Evolutionary conservation across 2,113 vertebrate genomes (phyloP).

Genomic region (Mystacornis crossleyi): DNA sequence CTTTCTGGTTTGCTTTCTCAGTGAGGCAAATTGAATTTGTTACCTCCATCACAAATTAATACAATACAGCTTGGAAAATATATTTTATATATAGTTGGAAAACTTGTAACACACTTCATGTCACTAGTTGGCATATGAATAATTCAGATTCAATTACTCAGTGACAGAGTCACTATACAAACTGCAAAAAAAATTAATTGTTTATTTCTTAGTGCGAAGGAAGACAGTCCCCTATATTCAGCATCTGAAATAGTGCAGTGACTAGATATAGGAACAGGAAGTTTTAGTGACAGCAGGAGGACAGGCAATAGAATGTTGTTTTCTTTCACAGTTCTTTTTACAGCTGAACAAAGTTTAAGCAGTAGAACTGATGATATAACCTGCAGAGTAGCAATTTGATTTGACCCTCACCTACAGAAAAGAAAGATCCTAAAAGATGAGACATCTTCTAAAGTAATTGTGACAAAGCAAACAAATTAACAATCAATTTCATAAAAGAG

Average conservation of each 20-base stretch:
- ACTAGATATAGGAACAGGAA: not conserved
- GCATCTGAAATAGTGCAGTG: not conserved
- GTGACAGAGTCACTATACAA: not conserved
- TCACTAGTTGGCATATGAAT: not conserved
- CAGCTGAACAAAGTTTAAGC: not conserved
- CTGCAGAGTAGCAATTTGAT: not conserved
- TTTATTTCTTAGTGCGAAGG: not conserved
- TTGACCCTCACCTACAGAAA: not conserved
- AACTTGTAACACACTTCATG: not conserved
- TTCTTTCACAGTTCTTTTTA: not conserved
- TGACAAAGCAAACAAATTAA: not conserved
- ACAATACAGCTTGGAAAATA: not conserved
- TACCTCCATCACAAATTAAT: constrained; percentile 21
- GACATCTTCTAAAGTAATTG: not conserved
- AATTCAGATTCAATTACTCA: constrained; percentile 36
- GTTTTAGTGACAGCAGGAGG: not conserved
- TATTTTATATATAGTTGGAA: not conserved
- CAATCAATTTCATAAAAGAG: not conserved
- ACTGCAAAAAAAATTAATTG: not conserved
- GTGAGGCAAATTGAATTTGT: constrained; percentile 19
- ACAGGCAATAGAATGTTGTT: not conserved
- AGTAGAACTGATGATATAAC: not conserved
- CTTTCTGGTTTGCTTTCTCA: constrained; percentile 15
- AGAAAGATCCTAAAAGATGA: not conserved
- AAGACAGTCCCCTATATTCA: not conserved